These are phyloP conservation scores for Campopleginae sp. DNA, from an alignment of 2,888 invertebrate species.

Conservation along the genomic window DNA sequence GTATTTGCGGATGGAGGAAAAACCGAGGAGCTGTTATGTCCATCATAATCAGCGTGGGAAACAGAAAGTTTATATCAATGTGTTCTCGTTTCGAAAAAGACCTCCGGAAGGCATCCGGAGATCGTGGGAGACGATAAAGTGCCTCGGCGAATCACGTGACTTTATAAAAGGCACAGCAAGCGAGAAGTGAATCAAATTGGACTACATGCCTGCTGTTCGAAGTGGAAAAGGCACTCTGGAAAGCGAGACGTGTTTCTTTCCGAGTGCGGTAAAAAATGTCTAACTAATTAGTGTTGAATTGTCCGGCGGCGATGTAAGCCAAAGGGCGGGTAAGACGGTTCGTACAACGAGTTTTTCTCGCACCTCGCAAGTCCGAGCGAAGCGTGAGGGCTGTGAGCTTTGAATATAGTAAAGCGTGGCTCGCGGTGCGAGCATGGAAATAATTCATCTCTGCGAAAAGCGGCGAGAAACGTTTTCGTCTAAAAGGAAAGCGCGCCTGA, in stretches of 20 bases:
- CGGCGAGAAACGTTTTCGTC: slow-evolving; percentile 5
- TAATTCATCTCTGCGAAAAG: slow-evolving; percentile 3
- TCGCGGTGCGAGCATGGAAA: slow-evolving; percentile 9
- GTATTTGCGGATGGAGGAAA: slow-evolving; percentile 71
- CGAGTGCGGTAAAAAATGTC: slow-evolving; percentile 34
- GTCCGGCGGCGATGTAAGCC: slow-evolving; percentile 30
- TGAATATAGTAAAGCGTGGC: not conserved
- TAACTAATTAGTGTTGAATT: slow-evolving; percentile 56
- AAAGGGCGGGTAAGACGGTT: slow-evolving; percentile 3
- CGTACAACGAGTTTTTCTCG: not conserved
- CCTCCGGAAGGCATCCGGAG: not conserved
- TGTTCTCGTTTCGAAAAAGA: slow-evolving; percentile 12
- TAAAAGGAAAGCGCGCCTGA: slow-evolving; percentile 13
- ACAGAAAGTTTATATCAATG: slow-evolving; percentile 35
- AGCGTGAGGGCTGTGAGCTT: not conserved
- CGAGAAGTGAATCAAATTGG: slow-evolving; percentile 54
- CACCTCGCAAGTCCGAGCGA: not conserved
- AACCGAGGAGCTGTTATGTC: slow-evolving; percentile 74
- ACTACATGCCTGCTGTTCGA: slow-evolving; percentile 31
- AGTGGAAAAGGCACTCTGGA: slow-evolving; percentile 9
- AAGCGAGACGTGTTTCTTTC: slow-evolving; percentile 15
- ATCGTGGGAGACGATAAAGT: not conserved
- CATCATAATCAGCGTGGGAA: slow-evolving; percentile 46
- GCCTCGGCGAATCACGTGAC: slow-evolving; percentile 9
- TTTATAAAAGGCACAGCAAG: slow-evolving; percentile 34